phyloP scores from a whole-genome alignment of 2,797 vertebrate genomes.

The Xiphophorus birchmanni region DNA sequence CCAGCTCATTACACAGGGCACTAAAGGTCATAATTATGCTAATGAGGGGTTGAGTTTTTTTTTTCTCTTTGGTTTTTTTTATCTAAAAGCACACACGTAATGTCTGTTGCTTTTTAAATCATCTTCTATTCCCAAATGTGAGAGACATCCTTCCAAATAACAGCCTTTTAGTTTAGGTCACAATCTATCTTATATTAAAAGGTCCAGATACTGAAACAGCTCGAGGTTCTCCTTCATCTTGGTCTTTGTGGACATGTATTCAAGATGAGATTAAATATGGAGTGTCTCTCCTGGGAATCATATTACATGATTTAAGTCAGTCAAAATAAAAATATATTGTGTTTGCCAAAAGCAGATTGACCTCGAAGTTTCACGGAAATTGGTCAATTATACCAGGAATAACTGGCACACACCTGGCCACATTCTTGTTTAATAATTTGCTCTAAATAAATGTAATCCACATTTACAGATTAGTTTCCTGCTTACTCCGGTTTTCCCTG shows the following conservation, averaged over 20 bases:
- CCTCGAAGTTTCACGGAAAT: background rate
- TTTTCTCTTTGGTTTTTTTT: too few species aligned
- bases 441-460: slow-evolving; percentile 1
- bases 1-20: background rate
- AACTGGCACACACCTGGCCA: background rate
- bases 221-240: background rate
- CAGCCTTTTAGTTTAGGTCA: background rate
- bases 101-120: too few species aligned
- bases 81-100: too few species aligned
- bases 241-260: background rate
- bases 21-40: too few species aligned
- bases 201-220: background rate
- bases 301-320: background rate
- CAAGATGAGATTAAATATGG: background rate
- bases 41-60: too few species aligned
- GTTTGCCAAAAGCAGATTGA: background rate
- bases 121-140: too few species aligned
- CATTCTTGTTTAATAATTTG: background rate
- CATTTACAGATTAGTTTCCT: slow-evolving; percentile 6
- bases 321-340: background rate
- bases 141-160: background rate
- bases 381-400: slow-evolving; percentile 1
- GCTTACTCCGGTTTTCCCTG: background rate
- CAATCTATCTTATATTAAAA: background rate
- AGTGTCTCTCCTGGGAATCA: background rate